Evolutionary conservation across 35 echinoderm and acorn worm genomes (phyloP).

Genomic region (Heliocidaris erythrogramma): DNA sequence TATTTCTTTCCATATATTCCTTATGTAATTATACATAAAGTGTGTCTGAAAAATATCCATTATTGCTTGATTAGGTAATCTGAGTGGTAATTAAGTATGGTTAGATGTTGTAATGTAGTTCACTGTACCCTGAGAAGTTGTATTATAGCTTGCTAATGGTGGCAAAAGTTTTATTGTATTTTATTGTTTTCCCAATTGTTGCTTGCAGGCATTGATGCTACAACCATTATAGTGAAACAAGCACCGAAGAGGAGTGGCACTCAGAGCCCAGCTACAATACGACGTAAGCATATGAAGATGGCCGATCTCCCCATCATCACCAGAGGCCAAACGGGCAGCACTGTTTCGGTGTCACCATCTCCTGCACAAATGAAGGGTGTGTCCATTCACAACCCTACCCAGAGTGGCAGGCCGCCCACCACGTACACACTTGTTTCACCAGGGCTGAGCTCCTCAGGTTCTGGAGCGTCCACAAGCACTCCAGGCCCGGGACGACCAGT

Average conservation of each 20-base stretch:
- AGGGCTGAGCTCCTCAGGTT: background rate
- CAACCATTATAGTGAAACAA: constrained; percentile 43
- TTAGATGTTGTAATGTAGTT: no score
- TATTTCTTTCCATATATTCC: no score
- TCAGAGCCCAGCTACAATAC: constrained; percentile 58
- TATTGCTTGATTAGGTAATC: no score
- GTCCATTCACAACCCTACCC: background rate
- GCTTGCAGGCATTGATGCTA: constrained; percentile 36
- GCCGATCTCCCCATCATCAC: constrained; percentile 63
- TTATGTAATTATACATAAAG: no score
- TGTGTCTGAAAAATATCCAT: no score
- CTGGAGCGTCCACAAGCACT: background rate
- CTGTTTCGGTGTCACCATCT: constrained; percentile 7
- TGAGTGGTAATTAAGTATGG: no score
- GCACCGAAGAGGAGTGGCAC: constrained; percentile 43
- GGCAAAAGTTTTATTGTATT: background rate
- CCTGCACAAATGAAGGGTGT: background rate
- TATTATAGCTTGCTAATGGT: no score
- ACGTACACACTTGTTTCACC: constrained; percentile 27
- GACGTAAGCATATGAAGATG: constrained; percentile 64
- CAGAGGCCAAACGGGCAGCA: constrained; percentile 22
- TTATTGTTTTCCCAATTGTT: background rate
- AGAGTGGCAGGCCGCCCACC: background rate
- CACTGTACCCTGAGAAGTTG: no score
- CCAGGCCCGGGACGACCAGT: background rate